Conservation (phyloP, 2,113 vertebrate species). For the Oenanthe melanoleuca region DNA sequence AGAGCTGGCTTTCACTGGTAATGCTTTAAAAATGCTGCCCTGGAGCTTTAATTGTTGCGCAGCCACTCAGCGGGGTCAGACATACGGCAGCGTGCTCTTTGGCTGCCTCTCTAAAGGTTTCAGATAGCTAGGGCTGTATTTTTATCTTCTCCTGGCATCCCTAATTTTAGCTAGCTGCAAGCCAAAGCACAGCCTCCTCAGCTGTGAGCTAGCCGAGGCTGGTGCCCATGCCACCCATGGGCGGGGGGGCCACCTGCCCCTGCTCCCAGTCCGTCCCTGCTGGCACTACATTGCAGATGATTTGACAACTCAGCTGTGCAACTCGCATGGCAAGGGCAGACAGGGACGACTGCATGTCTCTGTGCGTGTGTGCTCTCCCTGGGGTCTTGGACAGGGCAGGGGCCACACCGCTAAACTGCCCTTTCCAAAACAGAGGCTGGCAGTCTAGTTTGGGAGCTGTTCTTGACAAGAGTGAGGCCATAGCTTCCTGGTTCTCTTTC, state of each 20-base stretch:
- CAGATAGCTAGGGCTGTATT: conserved; percentile 35
- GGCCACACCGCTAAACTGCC: rapidly evolving
- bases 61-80: background rate
- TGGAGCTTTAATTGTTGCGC: background rate
- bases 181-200: background rate
- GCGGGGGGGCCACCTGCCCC: background rate
- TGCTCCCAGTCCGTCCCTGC: background rate
- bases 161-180: conserved; percentile 49
- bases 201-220: rapidly evolving
- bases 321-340: rapidly evolving
- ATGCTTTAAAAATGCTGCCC: background rate
- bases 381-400: background rate
- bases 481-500: background rate
- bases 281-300: background rate
- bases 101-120: conserved; percentile 45
- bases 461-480: background rate
- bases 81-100: background rate
- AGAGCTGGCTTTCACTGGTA: conserved; percentile 36
- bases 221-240: background rate
- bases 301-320: background rate
- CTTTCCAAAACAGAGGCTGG: background rate
- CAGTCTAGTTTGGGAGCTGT: background rate
- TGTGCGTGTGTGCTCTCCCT: background rate
- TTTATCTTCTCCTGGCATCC: conserved; percentile 22
- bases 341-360: rapidly evolving